phyloP scores from a whole-genome alignment of 2,797 vertebrate species.

The Galago senegalensis region DNA sequence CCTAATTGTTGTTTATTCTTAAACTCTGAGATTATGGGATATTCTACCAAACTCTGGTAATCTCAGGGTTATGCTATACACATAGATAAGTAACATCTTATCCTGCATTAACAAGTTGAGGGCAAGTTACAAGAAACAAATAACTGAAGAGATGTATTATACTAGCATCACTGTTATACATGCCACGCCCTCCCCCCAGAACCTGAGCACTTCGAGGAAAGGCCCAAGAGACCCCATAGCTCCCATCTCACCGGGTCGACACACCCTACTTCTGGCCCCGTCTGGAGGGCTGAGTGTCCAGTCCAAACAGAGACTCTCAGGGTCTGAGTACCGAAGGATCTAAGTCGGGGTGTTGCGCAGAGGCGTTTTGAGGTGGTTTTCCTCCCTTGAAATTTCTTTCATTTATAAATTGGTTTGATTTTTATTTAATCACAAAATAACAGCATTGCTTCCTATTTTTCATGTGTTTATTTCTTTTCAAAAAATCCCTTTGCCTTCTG shows the following conservation, averaged over 20 bases:
- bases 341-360: not conserved
- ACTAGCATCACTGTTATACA: not conserved
- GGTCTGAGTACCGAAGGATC: not conserved
- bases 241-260: too few relatives aligned
- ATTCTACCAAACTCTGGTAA: not conserved
- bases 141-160: not conserved
- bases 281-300: not conserved
- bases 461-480: not conserved
- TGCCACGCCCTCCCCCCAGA: not conserved
- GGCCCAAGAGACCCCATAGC: not conserved
- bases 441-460: not conserved
- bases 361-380: conserved; percentile 32
- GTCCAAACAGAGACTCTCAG: not conserved
- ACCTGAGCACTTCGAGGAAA: not conserved
- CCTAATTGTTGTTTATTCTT: not conserved
- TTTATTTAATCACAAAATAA: conserved; percentile 33
- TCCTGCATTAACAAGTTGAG: not conserved
- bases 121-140: not conserved
- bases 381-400: not conserved
- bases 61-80: not conserved
- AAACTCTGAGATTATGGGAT: not conserved
- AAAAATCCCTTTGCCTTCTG: not conserved
- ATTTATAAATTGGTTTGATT: conserved; percentile 40
- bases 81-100: not conserved
- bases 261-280: not conserved